phyloP scores from a whole-genome alignment of 2,797 vertebrate genomes.

The Erithacus rubecula region DNA sequence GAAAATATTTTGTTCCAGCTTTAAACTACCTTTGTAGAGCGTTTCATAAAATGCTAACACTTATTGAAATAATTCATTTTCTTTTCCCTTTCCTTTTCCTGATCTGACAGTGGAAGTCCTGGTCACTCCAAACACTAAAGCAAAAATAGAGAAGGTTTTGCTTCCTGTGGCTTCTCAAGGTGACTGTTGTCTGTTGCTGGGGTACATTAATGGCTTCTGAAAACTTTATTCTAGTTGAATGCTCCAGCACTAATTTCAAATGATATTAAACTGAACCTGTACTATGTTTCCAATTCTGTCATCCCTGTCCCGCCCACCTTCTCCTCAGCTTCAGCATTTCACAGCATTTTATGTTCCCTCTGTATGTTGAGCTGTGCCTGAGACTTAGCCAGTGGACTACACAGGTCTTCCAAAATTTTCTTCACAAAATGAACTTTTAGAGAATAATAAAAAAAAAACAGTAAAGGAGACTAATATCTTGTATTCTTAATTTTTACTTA shows the following conservation, averaged over 20 bases:
- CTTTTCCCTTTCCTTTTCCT: neutral
- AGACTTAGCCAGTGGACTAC: neutral
- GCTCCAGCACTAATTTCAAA: conserved; percentile 10
- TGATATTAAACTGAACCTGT: neutral
- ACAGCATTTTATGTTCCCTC: neutral
- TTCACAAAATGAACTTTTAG: neutral
- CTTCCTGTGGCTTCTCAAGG: neutral
- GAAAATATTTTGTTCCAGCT: neutral
- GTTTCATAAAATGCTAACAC: neutral
- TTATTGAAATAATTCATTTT: neutral
- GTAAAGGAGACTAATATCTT: neutral
- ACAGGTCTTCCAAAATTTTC: neutral
- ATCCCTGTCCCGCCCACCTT: accelerated
- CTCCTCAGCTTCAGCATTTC: neutral
- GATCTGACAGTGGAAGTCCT: neutral
- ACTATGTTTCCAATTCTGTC: neutral
- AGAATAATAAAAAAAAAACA: neutral
- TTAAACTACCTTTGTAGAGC: neutral
- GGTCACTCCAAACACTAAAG: neutral
- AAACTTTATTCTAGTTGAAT: neutral
- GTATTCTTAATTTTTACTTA: neutral
- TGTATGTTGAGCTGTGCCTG: neutral
- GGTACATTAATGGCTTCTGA: neutral
- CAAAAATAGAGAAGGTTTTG: neutral
- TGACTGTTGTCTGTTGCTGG: neutral